These are phyloP conservation scores for Congeria kusceri DNA, from an alignment of 2,888 invertebrate genomes.

Conservation along the genomic window DNA sequence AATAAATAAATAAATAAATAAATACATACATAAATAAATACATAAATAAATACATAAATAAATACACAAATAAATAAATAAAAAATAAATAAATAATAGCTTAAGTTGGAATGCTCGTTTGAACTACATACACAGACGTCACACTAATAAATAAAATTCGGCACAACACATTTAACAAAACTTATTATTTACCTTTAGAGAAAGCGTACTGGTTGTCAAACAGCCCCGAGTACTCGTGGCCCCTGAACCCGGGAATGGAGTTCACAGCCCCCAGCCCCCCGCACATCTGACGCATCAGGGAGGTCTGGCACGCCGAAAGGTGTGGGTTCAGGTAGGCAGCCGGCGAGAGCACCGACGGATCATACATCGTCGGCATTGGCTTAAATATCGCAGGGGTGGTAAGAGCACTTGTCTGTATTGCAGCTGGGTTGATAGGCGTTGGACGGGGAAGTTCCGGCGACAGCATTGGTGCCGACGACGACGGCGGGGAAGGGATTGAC, in stretches of 20 bases:
- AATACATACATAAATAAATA: too few relatives aligned
- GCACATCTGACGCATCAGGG: conserved; percentile 63
- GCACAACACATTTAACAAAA: too few relatives aligned
- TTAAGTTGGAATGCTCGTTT: too few relatives aligned
- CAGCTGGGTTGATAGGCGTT: conserved; percentile 75
- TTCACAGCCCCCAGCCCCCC: conserved; percentile 37
- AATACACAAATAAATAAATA: too few relatives aligned
- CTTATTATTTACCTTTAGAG: conserved; percentile 59
- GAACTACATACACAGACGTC: too few relatives aligned
- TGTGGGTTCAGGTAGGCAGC: conserved; percentile 61
- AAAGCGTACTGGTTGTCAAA: conserved; percentile 66
- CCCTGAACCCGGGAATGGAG: conserved; percentile 46
- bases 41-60: too few relatives aligned
- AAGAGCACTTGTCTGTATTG: conserved; percentile 69
- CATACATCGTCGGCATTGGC: conserved; percentile 72
- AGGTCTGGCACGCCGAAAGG: conserved; percentile 53
- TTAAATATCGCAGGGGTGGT: conserved; percentile 70
- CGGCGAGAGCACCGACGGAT: conserved; percentile 64
- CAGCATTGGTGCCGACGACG: conserved; percentile 18
- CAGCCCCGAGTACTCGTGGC: conserved; percentile 59
- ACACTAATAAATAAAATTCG: too few relatives aligned
- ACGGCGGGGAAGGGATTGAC: conserved; percentile 47
- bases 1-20: too few relatives aligned
- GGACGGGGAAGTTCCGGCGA: conserved; percentile 64
- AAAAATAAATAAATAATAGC: too few relatives aligned